phyloP scores from a whole-genome alignment of 2,113 vertebrate genomes.

The Girardinichthys multiradiatus region DNA sequence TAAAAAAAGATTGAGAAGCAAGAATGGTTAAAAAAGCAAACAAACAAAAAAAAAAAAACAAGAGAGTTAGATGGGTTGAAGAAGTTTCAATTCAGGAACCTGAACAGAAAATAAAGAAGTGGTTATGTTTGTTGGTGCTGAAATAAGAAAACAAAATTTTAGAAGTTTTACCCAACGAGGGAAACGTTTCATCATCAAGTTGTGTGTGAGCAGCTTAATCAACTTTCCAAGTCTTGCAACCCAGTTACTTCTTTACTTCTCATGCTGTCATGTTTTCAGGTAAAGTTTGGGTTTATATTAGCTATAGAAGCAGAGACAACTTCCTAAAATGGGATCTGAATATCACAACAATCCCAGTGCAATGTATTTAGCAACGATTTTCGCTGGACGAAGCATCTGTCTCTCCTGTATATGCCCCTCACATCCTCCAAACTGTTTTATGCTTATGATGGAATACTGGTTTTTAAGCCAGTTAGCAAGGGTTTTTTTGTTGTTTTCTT shows the following conservation, averaged over 20 bases:
- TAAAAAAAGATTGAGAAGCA: conserved; percentile 54
- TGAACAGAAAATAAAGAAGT: conserved; percentile 32
- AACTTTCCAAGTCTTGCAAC: not conserved
- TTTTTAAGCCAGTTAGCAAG: conserved; percentile 34
- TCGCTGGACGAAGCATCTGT: conserved; percentile 38
- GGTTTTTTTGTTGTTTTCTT: conserved; percentile 34
- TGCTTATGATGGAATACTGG: conserved; percentile 32
- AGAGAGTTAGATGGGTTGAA: conserved; percentile 46
- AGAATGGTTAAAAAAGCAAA: conserved; percentile 46
- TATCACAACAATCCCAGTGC: conserved; percentile 57
- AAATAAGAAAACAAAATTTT: conserved; percentile 31
- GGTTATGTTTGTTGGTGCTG: conserved; percentile 22
- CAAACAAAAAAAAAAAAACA: conserved; percentile 39
- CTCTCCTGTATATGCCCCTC: conserved; percentile 14
- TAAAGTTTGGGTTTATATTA: conserved; percentile 15
- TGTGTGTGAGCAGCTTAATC: conserved; percentile 32
- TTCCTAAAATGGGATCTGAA: conserved; percentile 52
- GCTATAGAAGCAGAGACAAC: conserved; percentile 58
- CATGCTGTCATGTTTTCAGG: conserved; percentile 14
- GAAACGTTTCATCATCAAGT: conserved; percentile 19
- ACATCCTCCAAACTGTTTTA: conserved; percentile 12
- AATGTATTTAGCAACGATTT: not conserved
- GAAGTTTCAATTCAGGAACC: conserved; percentile 49
- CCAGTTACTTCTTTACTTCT: conserved; percentile 17
- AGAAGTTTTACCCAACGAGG: conserved; percentile 27